Base-by-base conservation (phyloP, 1,140 invertebrate genomes). In the Drosophila mayri region DNA sequence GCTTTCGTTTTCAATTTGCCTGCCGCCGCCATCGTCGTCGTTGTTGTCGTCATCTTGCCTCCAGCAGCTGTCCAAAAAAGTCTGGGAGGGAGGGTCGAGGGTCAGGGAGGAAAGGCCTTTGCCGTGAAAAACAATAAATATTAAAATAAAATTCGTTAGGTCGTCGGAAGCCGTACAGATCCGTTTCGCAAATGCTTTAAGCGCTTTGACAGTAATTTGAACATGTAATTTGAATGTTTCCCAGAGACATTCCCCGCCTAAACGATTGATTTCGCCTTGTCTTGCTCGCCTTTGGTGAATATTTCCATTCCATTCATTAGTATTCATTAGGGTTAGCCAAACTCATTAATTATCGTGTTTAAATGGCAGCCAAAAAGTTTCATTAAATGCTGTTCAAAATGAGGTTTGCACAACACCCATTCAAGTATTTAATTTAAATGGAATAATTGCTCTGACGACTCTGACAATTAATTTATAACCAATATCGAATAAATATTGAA, bases 1-100 rank as follows among this genome's bases (percentile, higher is more conserved):
- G 81, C 85, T 88, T 88, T 88, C 81, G 84, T 88, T 88, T 88
- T 88, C 85, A 88, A 88, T 88, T 88, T 88, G 68, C 67, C 63
- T 72, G 78, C 68, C 59, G 66, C 50, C 50, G 47, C n/a, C 61
- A 20, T 40, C 32, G 62, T 59, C 70, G 62, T 40, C 25, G 62
- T 59, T 63, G 62, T 30, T 30, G 28, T 52, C 58, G 67, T 61
- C 59, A 77, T 61, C 62, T 64, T 71, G 71, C 57, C 60, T 59
- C 38, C 55, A 79, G 63, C 65, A 75, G 64, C 71, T 83, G 68
- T 81, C 70, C 80, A 64, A 75, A 67, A 67, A 35, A 35, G 35
- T 12, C 35, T 12, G 35, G 11, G 4, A 30, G 28, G 28, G 28
- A 1, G 28, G 28, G 28, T 30, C 8, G 28, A 30, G 28, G 28